Evolutionary conservation across 2,888 invertebrate species (phyloP).

Genomic region (Cataglyphis cursor): DNA sequence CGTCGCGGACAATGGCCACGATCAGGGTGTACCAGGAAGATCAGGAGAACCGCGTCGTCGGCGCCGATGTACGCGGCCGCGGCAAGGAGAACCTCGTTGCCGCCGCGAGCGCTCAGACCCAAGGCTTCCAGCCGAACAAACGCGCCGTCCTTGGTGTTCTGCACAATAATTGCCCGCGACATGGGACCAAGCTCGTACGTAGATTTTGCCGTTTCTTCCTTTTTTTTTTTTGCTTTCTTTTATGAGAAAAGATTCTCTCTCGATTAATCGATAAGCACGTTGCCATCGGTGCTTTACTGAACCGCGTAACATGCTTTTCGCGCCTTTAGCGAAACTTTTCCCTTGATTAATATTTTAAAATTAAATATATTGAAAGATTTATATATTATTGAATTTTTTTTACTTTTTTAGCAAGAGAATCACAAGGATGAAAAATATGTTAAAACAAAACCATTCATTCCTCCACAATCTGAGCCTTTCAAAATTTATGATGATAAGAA

Average conservation of each 20-base stretch:
- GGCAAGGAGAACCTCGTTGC: conserved; percentile 87
- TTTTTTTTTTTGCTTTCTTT: not conserved
- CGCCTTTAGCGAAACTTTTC: not conserved
- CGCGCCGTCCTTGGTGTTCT: conserved; percentile 90
- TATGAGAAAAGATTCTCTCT: not conserved
- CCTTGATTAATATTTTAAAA: not conserved
- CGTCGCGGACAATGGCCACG: conserved; percentile 89
- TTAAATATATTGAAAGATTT: not conserved
- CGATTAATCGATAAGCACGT: not conserved
- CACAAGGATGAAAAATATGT: conserved; percentile 83
- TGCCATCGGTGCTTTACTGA: not conserved
- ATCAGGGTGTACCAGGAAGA: conserved; percentile 92
- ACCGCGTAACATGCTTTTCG: not conserved
- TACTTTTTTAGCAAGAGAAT: conserved; percentile 75
- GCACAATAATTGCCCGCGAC: conserved; percentile 88
- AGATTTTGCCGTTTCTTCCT: conserved; percentile 44
- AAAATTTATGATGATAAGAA: conserved; percentile 91
- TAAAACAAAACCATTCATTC: conserved; percentile 79
- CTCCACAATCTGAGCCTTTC: conserved; percentile 91
- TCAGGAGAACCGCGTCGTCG: conserved; percentile 91
- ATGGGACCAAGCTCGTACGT: conserved; percentile 88
- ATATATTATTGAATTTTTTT: not conserved
- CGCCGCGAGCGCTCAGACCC: conserved; percentile 81
- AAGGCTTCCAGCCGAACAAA: conserved; percentile 84
- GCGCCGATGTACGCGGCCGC: conserved; percentile 85